These are phyloP conservation scores for Hycleus phaleratus DNA, from an alignment of 1,140 invertebrate species.

Conservation along the genomic window DNA sequence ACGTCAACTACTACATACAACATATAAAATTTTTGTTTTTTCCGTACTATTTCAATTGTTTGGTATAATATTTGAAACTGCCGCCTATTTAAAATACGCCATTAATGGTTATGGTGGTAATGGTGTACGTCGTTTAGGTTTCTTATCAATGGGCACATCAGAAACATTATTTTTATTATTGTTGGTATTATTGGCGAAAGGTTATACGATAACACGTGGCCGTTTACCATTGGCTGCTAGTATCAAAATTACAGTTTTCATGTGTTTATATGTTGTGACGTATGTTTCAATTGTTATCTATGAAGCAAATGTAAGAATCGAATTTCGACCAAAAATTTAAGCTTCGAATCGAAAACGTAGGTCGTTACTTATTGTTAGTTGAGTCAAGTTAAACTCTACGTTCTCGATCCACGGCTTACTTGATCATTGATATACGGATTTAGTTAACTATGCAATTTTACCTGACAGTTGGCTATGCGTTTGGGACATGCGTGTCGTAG, in stretches of 20 bases:
- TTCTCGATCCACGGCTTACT: too few relatives aligned
- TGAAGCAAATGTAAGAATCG: slow-evolving; percentile 39
- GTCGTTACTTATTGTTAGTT: too few relatives aligned
- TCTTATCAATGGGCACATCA: slow-evolving; percentile 59
- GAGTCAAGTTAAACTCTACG: too few relatives aligned
- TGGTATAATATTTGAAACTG: slow-evolving; percentile 57
- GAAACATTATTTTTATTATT: slow-evolving; percentile 69
- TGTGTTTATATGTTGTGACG: slow-evolving; percentile 64
- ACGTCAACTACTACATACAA: slow-evolving; percentile 74
- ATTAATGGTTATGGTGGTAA: slow-evolving; percentile 55
- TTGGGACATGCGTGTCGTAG: too few relatives aligned
- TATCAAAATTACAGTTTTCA: slow-evolving; percentile 72
- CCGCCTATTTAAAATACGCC: slow-evolving; percentile 64
- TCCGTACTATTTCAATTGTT: slow-evolving; percentile 58
- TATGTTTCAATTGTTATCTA: slow-evolving; percentile 70
- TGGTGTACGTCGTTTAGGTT: slow-evolving; percentile 53
- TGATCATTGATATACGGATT: too few relatives aligned
- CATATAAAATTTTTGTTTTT: slow-evolving; percentile 76
- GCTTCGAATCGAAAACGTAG: too few relatives aligned
- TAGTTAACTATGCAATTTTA: too few relatives aligned
- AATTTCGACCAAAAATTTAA: too few relatives aligned
- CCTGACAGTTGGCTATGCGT: too few relatives aligned
- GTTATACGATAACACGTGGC: slow-evolving; percentile 83
- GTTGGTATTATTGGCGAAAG: slow-evolving; percentile 77
- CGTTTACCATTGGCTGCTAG: slow-evolving; percentile 59